Conservation (phyloP, 1,140 invertebrate genomes). For the Trissolcus basalis region DNA sequence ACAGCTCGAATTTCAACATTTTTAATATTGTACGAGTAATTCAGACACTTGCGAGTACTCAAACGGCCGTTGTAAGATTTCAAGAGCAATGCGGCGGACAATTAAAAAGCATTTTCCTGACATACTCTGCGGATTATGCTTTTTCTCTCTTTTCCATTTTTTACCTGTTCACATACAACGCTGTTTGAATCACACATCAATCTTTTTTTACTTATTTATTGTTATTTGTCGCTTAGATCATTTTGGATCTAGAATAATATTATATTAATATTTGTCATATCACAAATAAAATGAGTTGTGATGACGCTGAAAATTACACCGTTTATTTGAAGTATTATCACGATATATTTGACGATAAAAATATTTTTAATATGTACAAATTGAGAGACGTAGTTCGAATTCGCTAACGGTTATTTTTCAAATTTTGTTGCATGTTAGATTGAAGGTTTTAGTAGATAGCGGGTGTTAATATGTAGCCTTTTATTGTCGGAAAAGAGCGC, state of each 20-base stretch:
- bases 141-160: conserved; percentile 13
- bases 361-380: no score
- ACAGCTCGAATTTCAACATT: conserved; percentile 47
- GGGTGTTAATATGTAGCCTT: background rate
- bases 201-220: no score
- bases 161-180: background rate
- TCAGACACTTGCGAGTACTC: conserved; percentile 45
- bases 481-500: conserved; percentile 18
- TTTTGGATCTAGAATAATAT: no score
- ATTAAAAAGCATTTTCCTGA: conserved; percentile 55
- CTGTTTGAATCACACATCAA: no score
- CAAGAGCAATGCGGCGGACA: conserved; percentile 49
- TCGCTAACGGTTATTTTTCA: no score
- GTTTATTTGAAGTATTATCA: no score
- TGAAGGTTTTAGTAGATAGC: background rate
- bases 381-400: no score
- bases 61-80: conserved; percentile 50
- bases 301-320: no score
- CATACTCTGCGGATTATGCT: conserved; percentile 36
- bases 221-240: no score
- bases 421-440: no score
- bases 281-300: no score
- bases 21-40: conserved; percentile 55
- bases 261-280: no score
- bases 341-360: conserved; percentile 1